phyloP scores from a whole-genome alignment of 1,140 invertebrate genomes.

The Drosophila lini region DNA sequence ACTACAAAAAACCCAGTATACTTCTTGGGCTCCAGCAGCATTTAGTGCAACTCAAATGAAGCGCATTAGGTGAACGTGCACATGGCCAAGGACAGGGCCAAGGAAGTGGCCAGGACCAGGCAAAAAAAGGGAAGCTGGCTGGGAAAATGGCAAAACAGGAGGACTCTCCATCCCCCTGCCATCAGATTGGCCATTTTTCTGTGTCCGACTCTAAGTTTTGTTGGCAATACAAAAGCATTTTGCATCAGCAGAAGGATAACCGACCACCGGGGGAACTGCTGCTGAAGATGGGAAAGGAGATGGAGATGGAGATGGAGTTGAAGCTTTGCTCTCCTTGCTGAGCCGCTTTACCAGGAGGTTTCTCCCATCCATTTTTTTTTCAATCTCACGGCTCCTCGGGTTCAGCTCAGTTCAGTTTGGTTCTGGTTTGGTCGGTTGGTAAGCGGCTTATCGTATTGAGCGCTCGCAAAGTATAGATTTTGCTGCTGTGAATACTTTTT shows the following conservation, averaged over 20 bases:
- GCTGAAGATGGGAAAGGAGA: conserved; percentile 14
- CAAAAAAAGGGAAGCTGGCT: not conserved
- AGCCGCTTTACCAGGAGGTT: conserved; percentile 47
- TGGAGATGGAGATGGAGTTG: conserved; percentile 1
- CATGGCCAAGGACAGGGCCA: conserved; percentile 37
- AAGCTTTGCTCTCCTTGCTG: not conserved
- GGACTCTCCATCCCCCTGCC: conserved; percentile 2
- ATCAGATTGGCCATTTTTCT: conserved; percentile 40
- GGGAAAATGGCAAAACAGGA: conserved; percentile 16
- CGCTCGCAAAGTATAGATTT: conserved; percentile 78
- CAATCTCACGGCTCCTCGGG: conserved; percentile 24
- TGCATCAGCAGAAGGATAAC: conserved; percentile 66
- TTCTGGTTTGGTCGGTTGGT: conserved; percentile 55
- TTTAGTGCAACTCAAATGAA: conserved; percentile 81
- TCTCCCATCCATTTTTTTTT: conserved; percentile 13
- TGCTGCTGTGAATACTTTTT: conserved; percentile 79
- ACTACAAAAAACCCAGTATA: conserved; percentile 10
- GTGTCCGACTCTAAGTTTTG: conserved; percentile 57
- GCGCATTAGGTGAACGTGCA: conserved; percentile 76
- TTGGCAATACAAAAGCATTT: conserved; percentile 82
- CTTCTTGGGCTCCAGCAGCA: conserved; percentile 40
- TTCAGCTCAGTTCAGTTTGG: conserved; percentile 28
- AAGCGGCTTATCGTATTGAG: conserved; percentile 81
- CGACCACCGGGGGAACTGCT: conserved; percentile 48
- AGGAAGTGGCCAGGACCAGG: conserved; percentile 22